Base-by-base conservation (phyloP, 2,888 invertebrate species). In the Tromatobia lineatoria region DNA sequence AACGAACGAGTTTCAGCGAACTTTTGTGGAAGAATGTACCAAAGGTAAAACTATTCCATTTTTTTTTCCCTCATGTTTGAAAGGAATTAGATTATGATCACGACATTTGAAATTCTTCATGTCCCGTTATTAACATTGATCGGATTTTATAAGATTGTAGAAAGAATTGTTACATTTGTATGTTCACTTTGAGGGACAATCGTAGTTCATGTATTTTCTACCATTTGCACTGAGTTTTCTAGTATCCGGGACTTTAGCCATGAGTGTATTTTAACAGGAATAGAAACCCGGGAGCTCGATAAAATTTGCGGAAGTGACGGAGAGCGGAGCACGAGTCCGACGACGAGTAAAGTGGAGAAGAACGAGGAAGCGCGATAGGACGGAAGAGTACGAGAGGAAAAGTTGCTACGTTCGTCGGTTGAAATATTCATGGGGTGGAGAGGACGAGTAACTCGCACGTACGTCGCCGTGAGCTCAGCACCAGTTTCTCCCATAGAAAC, bases 341-440 rank as follows among this genome's bases (percentile, higher is more conserved):
- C 61, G 71, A 71, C 50, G 69, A 45, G 57, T 59, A 57, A 59
- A 78, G 47, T 59, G 59, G 25, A 59, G 59, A 78, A 45, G 47
- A 42, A 38, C 57, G 38, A 70, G 61, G 29, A 61, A 71, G 50
- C 29, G 78, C 57, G 18, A 76, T 38, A 73, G 34, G 25, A 34
- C 61, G 15, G 38, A 25, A 38, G 67, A 34, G 57, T 25, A 42
- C 25, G 69, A 69, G 67, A 77, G 77, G 45, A 77, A 77, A 64
- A 77, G 77, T 77, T 77, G 47, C 69, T 69, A 77, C 69, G 69
- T 47, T 77, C 78, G 78, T 23, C 59, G 69, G 69, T 57, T 78
- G 78, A 78, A 78, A 78, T 78, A 78, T 78, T 78, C 78, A 78
- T 61, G 47, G 34, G 38, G 75, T 66, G 50, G 69, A 47, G 59